Conservation (phyloP, 2,888 invertebrate genomes). For the Drosophila rellima region DNA sequence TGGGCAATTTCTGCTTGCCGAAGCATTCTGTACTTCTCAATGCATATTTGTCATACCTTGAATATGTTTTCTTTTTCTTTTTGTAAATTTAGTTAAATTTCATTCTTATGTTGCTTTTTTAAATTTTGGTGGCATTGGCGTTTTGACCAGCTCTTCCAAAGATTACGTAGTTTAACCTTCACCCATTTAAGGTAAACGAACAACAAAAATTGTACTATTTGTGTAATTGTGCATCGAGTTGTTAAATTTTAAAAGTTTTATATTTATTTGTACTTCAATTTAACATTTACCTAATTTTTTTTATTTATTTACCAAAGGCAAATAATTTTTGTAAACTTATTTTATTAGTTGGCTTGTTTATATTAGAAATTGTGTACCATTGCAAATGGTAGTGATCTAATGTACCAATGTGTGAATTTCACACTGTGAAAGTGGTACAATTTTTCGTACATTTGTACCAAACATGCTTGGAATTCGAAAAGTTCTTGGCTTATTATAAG, state of each 20-base stretch:
- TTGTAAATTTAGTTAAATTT: slow-evolving; percentile 39
- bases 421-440: too few relatives aligned
- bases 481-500: neutral
- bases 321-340: neutral
- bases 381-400: too few relatives aligned
- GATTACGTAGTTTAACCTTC: slow-evolving; percentile 73
- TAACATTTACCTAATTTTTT: neutral
- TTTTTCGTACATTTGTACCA: neutral
- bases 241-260: neutral
- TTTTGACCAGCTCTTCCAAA: slow-evolving; percentile 26
- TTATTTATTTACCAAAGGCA: neutral
- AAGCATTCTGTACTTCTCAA: slow-evolving; percentile 62
- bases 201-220: neutral
- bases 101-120: slow-evolving; percentile 15
- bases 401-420: neutral
- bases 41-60: slow-evolving; percentile 75
- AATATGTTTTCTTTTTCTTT: slow-evolving; percentile 44
- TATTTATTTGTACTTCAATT: neutral
- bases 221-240: neutral
- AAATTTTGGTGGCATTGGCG: slow-evolving; percentile 31
- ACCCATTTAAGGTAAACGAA: slow-evolving; percentile 57
- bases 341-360: neutral
- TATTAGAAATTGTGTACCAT: neutral
- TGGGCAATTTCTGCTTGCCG: slow-evolving; percentile 53
- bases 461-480: neutral